These are phyloP conservation scores for Iphiclides podalirius DNA, from an alignment of 2,888 invertebrate genomes.

Conservation along the genomic window DNA sequence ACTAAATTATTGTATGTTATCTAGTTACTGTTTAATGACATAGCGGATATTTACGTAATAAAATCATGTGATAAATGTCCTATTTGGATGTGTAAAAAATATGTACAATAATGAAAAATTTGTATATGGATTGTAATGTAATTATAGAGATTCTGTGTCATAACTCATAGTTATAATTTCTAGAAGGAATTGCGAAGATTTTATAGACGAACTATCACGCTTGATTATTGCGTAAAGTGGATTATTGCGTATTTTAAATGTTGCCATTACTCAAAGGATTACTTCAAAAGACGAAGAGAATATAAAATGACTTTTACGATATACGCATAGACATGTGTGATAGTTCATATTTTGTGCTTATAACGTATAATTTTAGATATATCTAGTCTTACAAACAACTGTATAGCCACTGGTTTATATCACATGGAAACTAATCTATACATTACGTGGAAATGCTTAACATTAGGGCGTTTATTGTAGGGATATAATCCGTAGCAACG, in stretches of 20 bases:
- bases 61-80: slow-evolving; percentile 65
- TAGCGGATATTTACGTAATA: slow-evolving; percentile 43
- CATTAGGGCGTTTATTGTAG: neutral
- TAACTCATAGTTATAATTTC: slow-evolving; percentile 40
- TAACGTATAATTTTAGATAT: slow-evolving; percentile 21
- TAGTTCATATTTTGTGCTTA: slow-evolving; percentile 13
- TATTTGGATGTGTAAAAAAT: slow-evolving; percentile 51
- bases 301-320: too few relatives aligned
- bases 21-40: slow-evolving; percentile 48
- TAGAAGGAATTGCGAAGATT: slow-evolving; percentile 11
- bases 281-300: too few relatives aligned
- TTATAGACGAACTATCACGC: slow-evolving; percentile 5
- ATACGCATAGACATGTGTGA: neutral
- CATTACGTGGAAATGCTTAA: neutral
- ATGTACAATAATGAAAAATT: slow-evolving; percentile 40
- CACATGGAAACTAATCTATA: neutral
- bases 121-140: slow-evolving; percentile 60
- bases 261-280: too few relatives aligned
- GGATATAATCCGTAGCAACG: slow-evolving; percentile 3
- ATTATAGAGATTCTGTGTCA: slow-evolving; percentile 53
- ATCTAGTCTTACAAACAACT: slow-evolving; percentile 26
- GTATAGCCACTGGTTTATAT: slow-evolving; percentile 4
- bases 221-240: neutral
- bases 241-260: too few relatives aligned
- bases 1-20: slow-evolving; percentile 68